phyloP scores from a whole-genome alignment of 2,797 vertebrate species.

The Podargus strigoides region DNA sequence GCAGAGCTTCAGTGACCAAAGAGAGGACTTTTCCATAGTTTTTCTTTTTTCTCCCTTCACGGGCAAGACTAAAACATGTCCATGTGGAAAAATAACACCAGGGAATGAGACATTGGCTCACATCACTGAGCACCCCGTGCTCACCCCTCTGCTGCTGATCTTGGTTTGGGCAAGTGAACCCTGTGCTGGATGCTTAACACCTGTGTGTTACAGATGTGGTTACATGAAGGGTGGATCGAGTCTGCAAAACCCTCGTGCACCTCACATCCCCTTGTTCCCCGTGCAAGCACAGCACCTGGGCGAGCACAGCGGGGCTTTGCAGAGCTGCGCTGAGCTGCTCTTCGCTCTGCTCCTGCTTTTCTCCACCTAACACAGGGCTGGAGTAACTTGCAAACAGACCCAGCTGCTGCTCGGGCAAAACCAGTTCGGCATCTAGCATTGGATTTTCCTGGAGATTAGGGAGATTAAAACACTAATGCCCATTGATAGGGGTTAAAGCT shows the following conservation, averaged over 20 bases:
- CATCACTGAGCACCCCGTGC: accelerated
- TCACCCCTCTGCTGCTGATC: background rate
- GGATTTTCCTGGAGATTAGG: constrained; percentile 35
- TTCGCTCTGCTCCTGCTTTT: background rate
- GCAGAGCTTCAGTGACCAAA: background rate
- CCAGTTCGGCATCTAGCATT: background rate
- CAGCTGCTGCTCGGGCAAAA: background rate
- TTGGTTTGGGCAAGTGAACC: background rate
- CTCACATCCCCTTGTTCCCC: background rate
- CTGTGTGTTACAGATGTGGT: background rate
- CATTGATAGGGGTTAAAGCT: constrained; percentile 45
- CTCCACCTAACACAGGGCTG: background rate
- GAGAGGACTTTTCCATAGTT: background rate
- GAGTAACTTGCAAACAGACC: background rate
- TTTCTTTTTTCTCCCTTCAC: background rate
- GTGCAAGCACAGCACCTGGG: background rate
- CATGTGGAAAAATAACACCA: accelerated
- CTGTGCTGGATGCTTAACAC: background rate
- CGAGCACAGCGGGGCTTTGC: accelerated
- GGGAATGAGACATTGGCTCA: accelerated
- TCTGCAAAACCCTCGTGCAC: background rate
- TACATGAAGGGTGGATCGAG: background rate
- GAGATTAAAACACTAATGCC: constrained; percentile 36
- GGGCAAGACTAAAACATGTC: background rate
- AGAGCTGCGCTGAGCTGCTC: background rate